Evolutionary conservation across 2,113 vertebrate species (phyloP).

Genomic region (Istiophorus platypterus): DNA sequence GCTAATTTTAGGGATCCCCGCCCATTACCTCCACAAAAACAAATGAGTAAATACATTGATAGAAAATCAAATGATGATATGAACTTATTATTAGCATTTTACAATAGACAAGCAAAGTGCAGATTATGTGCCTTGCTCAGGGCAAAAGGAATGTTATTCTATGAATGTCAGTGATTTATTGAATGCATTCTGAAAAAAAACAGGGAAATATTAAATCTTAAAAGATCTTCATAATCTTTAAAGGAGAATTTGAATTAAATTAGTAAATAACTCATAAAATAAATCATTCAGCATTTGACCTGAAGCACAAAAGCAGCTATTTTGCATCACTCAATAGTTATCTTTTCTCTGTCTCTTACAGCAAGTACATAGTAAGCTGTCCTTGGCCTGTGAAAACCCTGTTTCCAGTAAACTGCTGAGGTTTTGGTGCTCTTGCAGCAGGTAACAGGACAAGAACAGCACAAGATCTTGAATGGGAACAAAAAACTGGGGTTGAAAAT

Average conservation of each 20-base stretch:
- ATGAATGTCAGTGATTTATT: no score
- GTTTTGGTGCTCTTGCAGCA: background rate
- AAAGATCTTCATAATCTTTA: no score
- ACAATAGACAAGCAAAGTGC: background rate
- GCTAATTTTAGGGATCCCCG: slow-evolving; percentile 15
- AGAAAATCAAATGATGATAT: slow-evolving; percentile 1
- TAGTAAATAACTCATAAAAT: background rate
- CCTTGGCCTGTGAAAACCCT: background rate
- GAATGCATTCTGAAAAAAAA: no score
- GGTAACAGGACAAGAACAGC: slow-evolving; percentile 12
- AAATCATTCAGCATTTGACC: background rate
- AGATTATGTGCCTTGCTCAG: background rate
- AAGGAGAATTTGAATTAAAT: no score
- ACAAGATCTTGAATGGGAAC: background rate
- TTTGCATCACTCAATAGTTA: background rate
- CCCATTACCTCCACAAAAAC: background rate
- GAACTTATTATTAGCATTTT: background rate
- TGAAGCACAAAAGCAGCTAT: background rate
- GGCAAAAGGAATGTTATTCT: no score
- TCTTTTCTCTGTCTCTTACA: background rate
- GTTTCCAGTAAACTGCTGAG: slow-evolving; percentile 2
- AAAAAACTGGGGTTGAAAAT: background rate
- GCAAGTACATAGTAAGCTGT: background rate
- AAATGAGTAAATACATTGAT: slow-evolving; percentile 14
- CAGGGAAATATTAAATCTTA: no score